Conservation (phyloP, 2,113 vertebrate species). For the Baryphthengus martii region DNA sequence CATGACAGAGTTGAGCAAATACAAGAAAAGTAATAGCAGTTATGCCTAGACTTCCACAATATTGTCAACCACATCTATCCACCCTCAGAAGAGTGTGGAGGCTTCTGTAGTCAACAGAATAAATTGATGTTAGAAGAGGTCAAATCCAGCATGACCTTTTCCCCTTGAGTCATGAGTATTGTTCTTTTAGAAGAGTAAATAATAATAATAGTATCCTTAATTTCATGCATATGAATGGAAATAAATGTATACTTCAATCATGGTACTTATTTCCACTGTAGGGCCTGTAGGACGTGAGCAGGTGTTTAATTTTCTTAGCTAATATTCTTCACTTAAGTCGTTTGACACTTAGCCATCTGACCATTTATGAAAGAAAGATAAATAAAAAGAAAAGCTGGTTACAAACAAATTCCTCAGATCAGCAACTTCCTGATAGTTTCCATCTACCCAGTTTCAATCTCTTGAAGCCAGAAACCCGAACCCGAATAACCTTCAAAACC, state of each 20-base stretch:
- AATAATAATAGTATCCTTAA: background rate
- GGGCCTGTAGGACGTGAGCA: background rate
- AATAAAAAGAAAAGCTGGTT: background rate
- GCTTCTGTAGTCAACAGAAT: background rate
- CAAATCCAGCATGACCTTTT: background rate
- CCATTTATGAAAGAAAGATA: background rate
- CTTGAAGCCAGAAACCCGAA: background rate
- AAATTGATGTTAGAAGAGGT: background rate
- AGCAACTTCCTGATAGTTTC: background rate
- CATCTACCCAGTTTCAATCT: rapidly evolving
- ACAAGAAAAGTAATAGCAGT: background rate
- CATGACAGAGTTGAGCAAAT: background rate
- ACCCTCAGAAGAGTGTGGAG: rapidly evolving
- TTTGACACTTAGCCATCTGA: background rate
- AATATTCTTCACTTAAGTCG: background rate
- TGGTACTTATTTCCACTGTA: background rate
- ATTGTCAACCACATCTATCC: background rate
- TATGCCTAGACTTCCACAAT: background rate
- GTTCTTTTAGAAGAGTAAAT: background rate
- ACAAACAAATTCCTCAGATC: background rate
- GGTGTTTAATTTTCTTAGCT: background rate
- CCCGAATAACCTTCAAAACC: rapidly evolving
- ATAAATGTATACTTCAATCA: background rate
- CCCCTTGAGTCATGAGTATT: background rate
- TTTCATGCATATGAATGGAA: background rate